Evolutionary conservation across 1,140 invertebrate genomes (phyloP).

Genomic region (Drosophila pandora): DNA sequence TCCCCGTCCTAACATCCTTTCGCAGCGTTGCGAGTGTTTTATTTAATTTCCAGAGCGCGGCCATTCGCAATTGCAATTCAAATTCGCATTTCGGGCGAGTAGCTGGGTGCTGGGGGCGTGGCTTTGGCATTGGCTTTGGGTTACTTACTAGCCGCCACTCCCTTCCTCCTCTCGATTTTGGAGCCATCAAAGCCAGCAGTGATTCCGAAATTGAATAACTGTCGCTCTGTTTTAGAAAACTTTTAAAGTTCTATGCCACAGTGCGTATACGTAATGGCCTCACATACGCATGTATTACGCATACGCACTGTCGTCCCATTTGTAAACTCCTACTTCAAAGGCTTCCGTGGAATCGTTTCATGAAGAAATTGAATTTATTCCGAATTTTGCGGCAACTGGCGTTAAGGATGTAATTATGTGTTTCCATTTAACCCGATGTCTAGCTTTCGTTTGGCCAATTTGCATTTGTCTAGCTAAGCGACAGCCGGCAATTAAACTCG

Average conservation of each 20-base stretch:
- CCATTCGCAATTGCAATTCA: conserved; percentile 64
- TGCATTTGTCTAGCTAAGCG: conserved; percentile 39
- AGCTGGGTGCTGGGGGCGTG: conserved; percentile 9
- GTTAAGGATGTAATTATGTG: conserved; percentile 7
- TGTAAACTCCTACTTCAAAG: conserved; percentile 3
- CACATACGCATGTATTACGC: neutral
- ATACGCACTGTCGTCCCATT: neutral
- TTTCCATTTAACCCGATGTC: conserved; percentile 22
- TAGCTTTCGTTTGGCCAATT: conserved; percentile 38
- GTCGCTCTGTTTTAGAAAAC: conserved; percentile 1
- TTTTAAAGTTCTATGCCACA: neutral
- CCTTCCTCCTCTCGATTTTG: conserved; percentile 3
- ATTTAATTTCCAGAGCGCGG: conserved; percentile 65
- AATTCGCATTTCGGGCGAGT: conserved; percentile 36
- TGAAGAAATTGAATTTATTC: conserved; percentile 15
- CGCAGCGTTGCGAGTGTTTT: conserved; percentile 46
- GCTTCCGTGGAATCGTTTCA: neutral
- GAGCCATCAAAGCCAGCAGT: conserved; percentile 35
- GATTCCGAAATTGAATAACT: conserved; percentile 32
- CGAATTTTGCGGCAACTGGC: neutral
- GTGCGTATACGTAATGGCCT: neutral
- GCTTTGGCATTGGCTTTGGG: conserved; percentile 11
- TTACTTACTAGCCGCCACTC: conserved; percentile 23
- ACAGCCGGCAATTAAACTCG: conserved; percentile 33
- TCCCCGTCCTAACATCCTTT: conserved; percentile 36